Base-by-base conservation (phyloP, 1,140 invertebrate species). In the Arion vulgaris region DNA sequence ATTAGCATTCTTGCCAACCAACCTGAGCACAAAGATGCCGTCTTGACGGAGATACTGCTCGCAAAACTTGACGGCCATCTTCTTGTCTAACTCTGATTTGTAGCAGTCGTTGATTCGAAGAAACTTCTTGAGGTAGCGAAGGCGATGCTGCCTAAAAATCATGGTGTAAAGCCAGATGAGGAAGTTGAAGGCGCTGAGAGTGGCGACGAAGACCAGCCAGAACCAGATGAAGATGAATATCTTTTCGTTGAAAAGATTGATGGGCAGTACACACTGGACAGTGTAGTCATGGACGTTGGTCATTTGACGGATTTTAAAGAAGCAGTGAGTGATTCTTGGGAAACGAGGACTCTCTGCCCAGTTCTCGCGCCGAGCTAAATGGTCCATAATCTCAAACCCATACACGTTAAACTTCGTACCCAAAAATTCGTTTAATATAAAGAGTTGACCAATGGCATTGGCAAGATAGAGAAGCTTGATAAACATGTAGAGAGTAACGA, bases 191-290 rank as follows among this genome's bases (percentile, higher is more conserved):
- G 92, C 87, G 83, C 93, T 93, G 73, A 93, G 89, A 26, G 92
- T 87, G 41, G 93, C 91, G 13, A 94, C 92, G 85, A 94, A 93
- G n/a, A 94, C 92, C 78, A 93, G 92, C 93, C 93, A 94, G 87
- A 94, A 94, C 93, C 93, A 94, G 75, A 94, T 91, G 86, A 94
- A 93, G 81, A 94, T 92, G 85, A 94, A 94, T 77, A 94, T 94
- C 86, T 94, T 94, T 87, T 94, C 93, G 87, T 94, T 94, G 88
- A 94, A 94, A 41, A 94, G 90, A 86, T 94, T 94, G 77, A 94
- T 94, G 45, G 93, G 93, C 86, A 94, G 87, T 28, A 93, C 93
- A 89, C 93, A 94, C 85, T 94, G 93, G 76, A 93, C 92, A 53
- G 91, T 92, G 83, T 93, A 92, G 23, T 89, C 83, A 84, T 92